Evolutionary conservation across 1,140 invertebrate genomes (phyloP).

Genomic region (Calliopsis andreniformis): DNA sequence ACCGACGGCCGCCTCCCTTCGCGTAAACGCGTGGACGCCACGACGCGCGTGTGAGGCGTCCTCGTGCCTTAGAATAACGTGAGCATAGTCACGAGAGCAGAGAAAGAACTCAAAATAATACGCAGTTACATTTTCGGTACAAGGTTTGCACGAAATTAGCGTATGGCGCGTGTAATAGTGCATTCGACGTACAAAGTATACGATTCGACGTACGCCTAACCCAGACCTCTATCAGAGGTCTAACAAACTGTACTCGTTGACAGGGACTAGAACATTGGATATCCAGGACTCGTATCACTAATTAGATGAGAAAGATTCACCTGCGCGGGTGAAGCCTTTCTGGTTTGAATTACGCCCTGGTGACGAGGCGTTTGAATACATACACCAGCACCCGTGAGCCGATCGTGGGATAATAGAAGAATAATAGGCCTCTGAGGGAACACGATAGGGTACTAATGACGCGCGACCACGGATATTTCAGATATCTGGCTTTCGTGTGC

Average conservation of each 20-base stretch:
- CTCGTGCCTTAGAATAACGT: too few species aligned
- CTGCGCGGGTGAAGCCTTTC: background rate
- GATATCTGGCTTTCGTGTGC: constrained; percentile 45
- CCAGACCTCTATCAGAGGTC: too few species aligned
- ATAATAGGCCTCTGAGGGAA: constrained; percentile 37
- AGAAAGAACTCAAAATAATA: too few species aligned
- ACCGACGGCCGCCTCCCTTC: constrained; percentile 31
- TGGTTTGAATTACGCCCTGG: background rate
- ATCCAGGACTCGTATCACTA: constrained; percentile 14
- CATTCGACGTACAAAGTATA: too few species aligned
- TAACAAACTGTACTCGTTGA: background rate
- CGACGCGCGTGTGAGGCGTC: background rate
- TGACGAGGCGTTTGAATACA: background rate
- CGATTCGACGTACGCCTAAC: too few species aligned
- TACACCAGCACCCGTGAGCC: constrained; percentile 7
- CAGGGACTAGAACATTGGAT: background rate
- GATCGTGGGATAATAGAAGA: constrained; percentile 46
- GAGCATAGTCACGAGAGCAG: too few species aligned
- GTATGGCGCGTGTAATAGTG: too few species aligned
- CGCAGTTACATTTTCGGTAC: too few species aligned
- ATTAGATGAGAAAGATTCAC: constrained; percentile 33
- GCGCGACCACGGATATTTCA: constrained; percentile 28
- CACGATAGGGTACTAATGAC: constrained; percentile 47
- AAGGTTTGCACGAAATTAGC: too few species aligned
- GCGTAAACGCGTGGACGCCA: constrained; percentile 44